phyloP scores from a whole-genome alignment of 37 sponge, comb jelly and placozoan genomes.

The Agelas oroides region DNA sequence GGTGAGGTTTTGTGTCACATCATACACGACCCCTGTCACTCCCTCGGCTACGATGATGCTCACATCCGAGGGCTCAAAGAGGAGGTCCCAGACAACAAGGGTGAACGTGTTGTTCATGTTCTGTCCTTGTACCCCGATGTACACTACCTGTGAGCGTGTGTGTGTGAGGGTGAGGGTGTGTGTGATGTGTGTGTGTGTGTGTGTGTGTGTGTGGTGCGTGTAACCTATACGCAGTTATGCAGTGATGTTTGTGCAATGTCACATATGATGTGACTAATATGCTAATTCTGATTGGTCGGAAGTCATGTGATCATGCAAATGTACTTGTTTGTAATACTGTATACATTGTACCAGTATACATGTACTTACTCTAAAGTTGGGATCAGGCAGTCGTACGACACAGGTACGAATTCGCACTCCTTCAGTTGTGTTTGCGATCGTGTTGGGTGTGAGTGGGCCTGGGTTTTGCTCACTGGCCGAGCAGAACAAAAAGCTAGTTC shows the following conservation, averaged over 20 bases:
- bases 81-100: slow-evolving; percentile 56
- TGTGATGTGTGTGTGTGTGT: too few relatives aligned
- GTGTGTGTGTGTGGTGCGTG: too few relatives aligned
- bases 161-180: neutral
- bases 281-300: too few relatives aligned
- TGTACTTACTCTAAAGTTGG: too few relatives aligned
- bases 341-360: too few relatives aligned
- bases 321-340: too few relatives aligned
- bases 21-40: slow-evolving; percentile 28
- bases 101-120: slow-evolving; percentile 35
- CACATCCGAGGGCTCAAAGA: slow-evolving; percentile 45
- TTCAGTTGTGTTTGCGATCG: neutral
- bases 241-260: too few relatives aligned
- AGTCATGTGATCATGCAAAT: too few relatives aligned
- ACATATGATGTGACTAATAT: too few relatives aligned
- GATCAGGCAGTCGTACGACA: too few relatives aligned
- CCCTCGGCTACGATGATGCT: slow-evolving; percentile 46
- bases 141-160: slow-evolving; percentile 51
- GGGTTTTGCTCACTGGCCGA: slow-evolving; percentile 73
- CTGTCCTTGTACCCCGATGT: slow-evolving; percentile 61
- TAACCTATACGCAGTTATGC: too few relatives aligned
- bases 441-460: slow-evolving; percentile 72
- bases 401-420: neutral
- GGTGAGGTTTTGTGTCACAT: slow-evolving; percentile 21
- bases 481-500: slow-evolving; percentile 68